phyloP scores from a whole-genome alignment of 2,113 vertebrate genomes.

The Cichladusa arquata region DNA sequence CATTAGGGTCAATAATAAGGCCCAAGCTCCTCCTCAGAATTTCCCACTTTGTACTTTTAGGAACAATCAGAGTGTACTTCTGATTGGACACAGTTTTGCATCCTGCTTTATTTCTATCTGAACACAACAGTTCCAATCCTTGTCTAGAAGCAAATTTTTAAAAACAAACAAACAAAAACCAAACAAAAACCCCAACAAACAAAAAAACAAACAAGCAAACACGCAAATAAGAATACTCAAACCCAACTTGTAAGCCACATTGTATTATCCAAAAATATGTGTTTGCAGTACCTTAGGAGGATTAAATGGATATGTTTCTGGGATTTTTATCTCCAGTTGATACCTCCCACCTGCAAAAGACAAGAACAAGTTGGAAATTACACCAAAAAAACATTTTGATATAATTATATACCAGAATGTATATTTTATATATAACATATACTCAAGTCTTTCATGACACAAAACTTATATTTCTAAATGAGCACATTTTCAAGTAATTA shows the following conservation, averaged over 20 bases:
- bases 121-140: background rate
- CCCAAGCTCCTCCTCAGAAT: background rate
- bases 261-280: background rate
- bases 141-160: background rate
- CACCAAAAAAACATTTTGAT: background rate
- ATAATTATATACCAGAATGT: no score
- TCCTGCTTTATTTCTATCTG: background rate
- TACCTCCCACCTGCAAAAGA: slow-evolving; percentile 88
- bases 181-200: background rate
- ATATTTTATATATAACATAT: no score
- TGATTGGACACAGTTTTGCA: background rate
- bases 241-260: background rate
- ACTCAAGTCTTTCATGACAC: background rate
- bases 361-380: background rate
- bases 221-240: background rate
- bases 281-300: slow-evolving; percentile 90
- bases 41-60: background rate
- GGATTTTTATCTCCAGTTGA: slow-evolving; percentile 98
- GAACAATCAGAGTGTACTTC: background rate
- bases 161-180: background rate
- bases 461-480: background rate
- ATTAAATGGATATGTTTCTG: slow-evolving; percentile 99
- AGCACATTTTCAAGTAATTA: background rate
- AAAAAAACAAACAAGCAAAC: background rate
- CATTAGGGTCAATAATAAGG: background rate